Base-by-base conservation (phyloP, 2,113 vertebrate genomes). In the Serilophus lunatus region DNA sequence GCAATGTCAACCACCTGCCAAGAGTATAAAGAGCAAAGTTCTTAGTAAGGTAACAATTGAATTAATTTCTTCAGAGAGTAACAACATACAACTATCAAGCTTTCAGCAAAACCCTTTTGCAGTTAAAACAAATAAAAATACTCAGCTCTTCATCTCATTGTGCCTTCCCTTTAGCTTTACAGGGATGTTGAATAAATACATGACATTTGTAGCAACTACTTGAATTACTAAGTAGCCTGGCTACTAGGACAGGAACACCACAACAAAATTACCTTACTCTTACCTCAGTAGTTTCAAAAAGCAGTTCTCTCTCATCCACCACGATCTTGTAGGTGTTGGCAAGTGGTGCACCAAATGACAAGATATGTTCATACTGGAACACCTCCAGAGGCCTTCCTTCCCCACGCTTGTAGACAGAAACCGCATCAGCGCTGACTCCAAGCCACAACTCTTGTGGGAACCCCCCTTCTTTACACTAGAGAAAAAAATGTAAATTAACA, bases 1-100 rank as follows among this genome's bases (percentile, higher is more conserved):
- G 99, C 99, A 72, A 99, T 99, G 93, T 99, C 99, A 97, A 99
- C 99, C 93, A 99, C 99, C 99, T 99, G 97, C 72, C 40, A 66
- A 71, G 44, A 86, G 78, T 4, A 68, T 2, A 50, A 60, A 77
- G 81, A 90, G 80, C 53, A n/a, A 63, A 84, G 66, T 28, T 35
- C 53, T 96, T 11, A 78, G 44, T 42, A 51, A 84, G 60, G 36
- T 42, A 75, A 54, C 45, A 86, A 23, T 6, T 13, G 49, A 88
- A 90, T 38, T 5, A 19, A 47, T 87, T 91, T 56, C 72, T 60
- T 65, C n/a, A 64, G 31, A 57, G 3, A 3, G 22, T 24, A 60
- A 56, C 42, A 44, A 25, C 15, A 53, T 20, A 51, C 47, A 93
- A 76, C 44, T 13, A 22, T 64, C 0, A 3, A 71, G 31, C 65